Conservation (phyloP, 2,797 vertebrate genomes). For the Psittacula echo region DNA sequence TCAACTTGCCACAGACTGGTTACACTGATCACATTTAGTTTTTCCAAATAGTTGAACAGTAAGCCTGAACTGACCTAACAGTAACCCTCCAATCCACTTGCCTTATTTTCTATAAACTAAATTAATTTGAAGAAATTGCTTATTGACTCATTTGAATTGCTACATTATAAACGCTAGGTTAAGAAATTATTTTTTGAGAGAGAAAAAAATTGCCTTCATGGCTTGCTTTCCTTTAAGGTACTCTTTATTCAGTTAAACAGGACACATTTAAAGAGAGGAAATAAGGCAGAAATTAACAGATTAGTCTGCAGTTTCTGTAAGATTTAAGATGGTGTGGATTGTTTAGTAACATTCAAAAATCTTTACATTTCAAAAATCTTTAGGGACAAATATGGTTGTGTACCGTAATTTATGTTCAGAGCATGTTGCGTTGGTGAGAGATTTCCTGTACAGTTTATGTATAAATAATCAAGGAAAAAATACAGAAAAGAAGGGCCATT, state of each 20-base stretch:
- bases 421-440: neutral
- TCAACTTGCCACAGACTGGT: neutral
- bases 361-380: neutral
- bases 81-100: neutral
- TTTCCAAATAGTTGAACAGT: neutral
- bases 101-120: neutral
- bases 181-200: neutral
- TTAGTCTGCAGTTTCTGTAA: neutral
- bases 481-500: neutral
- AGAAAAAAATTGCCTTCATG: neutral
- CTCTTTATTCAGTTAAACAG: neutral
- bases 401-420: neutral
- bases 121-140: neutral
- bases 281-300: neutral
- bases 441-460: neutral
- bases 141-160: neutral
- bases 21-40: neutral
- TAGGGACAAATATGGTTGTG: neutral
- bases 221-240: neutral
- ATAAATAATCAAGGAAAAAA: conserved; percentile 9
- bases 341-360: neutral
- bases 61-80: neutral
- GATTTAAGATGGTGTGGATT: neutral
- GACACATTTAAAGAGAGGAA: neutral
- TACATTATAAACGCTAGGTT: neutral